Conservation (phyloP, 2,113 vertebrate species). For the Platycercus adscitus region DNA sequence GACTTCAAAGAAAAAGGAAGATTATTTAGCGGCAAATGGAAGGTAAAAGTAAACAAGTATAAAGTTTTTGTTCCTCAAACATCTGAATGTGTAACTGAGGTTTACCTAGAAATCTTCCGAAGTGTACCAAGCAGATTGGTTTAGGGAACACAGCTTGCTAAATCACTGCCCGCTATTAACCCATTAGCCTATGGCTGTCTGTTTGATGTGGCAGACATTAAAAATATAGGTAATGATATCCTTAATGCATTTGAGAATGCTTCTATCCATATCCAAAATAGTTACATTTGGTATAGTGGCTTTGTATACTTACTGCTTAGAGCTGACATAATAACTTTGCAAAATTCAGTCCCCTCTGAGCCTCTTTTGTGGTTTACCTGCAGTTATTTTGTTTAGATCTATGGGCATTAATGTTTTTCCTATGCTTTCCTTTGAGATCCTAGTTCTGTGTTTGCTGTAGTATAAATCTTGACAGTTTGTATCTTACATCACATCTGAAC, state of each 20-base stretch:
- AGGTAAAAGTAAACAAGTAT: neutral
- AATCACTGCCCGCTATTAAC: neutral
- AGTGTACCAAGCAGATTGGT: neutral
- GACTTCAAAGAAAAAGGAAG: neutral
- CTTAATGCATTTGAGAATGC: neutral
- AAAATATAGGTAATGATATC: neutral
- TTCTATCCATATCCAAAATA: neutral
- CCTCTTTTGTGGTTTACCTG: neutral
- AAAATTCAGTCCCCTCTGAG: neutral
- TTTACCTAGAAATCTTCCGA: neutral
- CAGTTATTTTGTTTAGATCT: neutral
- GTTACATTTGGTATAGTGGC: neutral
- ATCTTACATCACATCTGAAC: neutral
- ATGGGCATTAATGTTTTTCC: neutral
- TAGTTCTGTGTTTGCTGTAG: neutral
- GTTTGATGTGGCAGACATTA: neutral
- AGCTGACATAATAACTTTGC: neutral
- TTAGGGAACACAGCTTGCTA: neutral
- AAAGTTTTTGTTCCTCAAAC: neutral
- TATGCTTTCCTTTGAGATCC: neutral
- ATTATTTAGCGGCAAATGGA: neutral
- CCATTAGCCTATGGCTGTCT: neutral
- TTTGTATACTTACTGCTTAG: neutral
- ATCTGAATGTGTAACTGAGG: neutral
- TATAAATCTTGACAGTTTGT: neutral